Base-by-base conservation (phyloP, 2,797 vertebrate genomes). In the Selene dorsalis region DNA sequence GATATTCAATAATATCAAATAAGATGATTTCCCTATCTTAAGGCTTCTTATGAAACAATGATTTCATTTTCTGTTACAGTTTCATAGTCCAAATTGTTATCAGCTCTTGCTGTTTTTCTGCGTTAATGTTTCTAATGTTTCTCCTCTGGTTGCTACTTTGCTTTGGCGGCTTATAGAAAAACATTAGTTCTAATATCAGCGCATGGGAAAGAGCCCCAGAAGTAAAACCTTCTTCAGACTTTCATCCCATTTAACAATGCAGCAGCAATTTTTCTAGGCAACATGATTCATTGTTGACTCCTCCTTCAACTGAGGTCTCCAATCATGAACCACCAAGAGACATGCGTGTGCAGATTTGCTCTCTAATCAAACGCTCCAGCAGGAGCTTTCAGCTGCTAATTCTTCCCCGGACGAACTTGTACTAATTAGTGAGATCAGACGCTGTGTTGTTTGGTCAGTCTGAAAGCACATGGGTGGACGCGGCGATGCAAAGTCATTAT, bases 281-380 rank as follows among this genome's bases (percentile, higher is more conserved):
- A 62, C 50, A 18, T 57, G 81, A 73, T 76, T 83, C 67, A 76
- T 28, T 41, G 83, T 48, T 45, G 48, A 69, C 22, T 38, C 28
- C 45, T 26, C n/a, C 14, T 72, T 35, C 53, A 58, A 45, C 55
- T 30, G 24, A 47, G n/a, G 60, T 73, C 69, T 85, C 48, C 74
- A 70, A 50, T 85, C 80, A 68, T 8, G 22, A 83, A 57, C 30
- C 72, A 53, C 55, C 30, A 2, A 38, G 60, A 71, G 85, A 84
- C 69, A 24, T 35, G 74, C 56, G 72, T 52, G 61, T 48, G 61
- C 67, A 75, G 64, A 83, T 84, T 75, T 75, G 18, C 32, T 70
- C 74, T 64, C 62, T 78, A 86, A 86, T 89, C 80, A 87, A 78
- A 73, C 62, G 30, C 39, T 73, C 38, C 72, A 78, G 85, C 70